Evolutionary conservation across 2,888 invertebrate species (phyloP).

Genomic region (Diogma glabrata): DNA sequence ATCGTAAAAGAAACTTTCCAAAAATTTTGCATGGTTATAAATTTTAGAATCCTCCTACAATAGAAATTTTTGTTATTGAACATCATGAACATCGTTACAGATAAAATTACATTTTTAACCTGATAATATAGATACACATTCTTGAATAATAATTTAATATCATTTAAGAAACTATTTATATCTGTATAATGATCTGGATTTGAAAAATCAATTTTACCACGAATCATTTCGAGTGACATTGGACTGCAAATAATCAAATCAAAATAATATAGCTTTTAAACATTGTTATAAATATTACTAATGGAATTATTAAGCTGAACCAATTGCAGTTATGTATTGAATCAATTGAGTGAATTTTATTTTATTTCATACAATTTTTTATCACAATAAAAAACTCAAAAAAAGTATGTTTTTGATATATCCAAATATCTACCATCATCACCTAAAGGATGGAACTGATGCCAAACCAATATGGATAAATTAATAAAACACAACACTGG

Average conservation of each 20-base stretch:
- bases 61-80: not conserved
- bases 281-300: too few species aligned
- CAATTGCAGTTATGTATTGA: slow-evolving; percentile 8
- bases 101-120: slow-evolving; percentile 38
- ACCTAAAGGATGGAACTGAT: too few species aligned
- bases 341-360: slow-evolving; percentile 3
- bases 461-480: too few species aligned
- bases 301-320: too few species aligned
- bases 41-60: slow-evolving; percentile 61
- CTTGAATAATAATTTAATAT: slow-evolving; percentile 74
- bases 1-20: slow-evolving; percentile 78
- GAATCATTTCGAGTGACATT: slow-evolving; percentile 76
- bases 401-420: too few species aligned
- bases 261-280: too few species aligned
- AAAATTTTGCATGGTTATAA: slow-evolving; percentile 63
- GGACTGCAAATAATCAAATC: slow-evolving; percentile 46
- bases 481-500: too few species aligned
- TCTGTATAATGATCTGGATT: slow-evolving; percentile 60
- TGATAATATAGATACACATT: slow-evolving; percentile 78
- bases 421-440: too few species aligned
- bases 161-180: slow-evolving; percentile 63
- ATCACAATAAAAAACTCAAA: too few species aligned
- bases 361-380: slow-evolving; percentile 8
- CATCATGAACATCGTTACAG: slow-evolving; percentile 3
- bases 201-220: slow-evolving; percentile 65